Base-by-base conservation (phyloP, 1,140 invertebrate genomes). In the Coptotermes formosanus region DNA sequence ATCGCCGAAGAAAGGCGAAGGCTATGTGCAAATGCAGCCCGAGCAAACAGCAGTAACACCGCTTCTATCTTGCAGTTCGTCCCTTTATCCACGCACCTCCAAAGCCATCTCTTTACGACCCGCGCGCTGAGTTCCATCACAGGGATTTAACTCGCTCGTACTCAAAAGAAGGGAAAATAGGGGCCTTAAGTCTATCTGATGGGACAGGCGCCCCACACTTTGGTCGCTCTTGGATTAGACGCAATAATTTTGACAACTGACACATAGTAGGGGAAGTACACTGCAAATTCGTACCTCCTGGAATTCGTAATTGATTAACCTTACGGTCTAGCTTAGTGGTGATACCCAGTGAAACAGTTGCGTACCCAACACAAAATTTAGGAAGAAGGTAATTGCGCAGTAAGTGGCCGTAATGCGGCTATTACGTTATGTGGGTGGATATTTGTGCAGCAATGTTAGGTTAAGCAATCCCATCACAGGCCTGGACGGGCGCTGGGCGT, bases 121-220 rank as follows among this genome's bases (percentile, higher is more conserved):
- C n/a, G 19, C 38, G 25, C 38, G 23, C 25, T 83, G 82, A 83
- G 38, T 32, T 21, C 30, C 82, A 83, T 83, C 45, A 9, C 3
- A 14, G 8, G 45, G 38, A 83, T 44, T 43, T 83, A 43, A 45
- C 82, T 83, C 82, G 48, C 82, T 83, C n/a, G 43, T 83, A 83
- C 43, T 83, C 82, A 83, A 43, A 83, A 30, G 82, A 83, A 83
- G 82, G 64, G 43, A 83, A 83, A 43, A 83, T 83, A 43, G 48
- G 44, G 48, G 82, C 48, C 82, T 83, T 83, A 44, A 83, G 82
- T 83, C 64, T 75, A 75, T 8, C 64, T 75, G 64, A 75, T 75
- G 64, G 64, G 64, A 75, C 64, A 75, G 14, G 64, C 64, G 64
- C 25, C 1, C 64, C 0, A 14, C 59, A 21, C 59, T 12, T 19